A percentile compares a stretch with the other conserved stretches of the same genome.
phyloP scores from a whole-genome alignment of 1,140 invertebrate genomes.

The Parasteatoda tepidariorum region DNA sequence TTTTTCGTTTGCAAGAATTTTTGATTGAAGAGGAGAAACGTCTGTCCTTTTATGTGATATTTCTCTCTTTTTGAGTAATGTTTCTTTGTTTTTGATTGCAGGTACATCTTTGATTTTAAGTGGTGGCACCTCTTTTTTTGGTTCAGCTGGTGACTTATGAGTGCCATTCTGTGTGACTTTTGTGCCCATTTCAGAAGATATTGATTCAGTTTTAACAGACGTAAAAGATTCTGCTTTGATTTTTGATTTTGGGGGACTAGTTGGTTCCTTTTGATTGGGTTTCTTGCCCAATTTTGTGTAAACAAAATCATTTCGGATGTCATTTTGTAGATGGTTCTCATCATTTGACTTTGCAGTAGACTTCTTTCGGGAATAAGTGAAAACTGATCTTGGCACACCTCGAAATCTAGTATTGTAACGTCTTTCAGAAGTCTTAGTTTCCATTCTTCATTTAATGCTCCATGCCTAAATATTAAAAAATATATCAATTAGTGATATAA shows the following conservation, averaged over 20 bases:
- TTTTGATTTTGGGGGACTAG: constrained; percentile 39
- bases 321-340: constrained; percentile 15
- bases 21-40: not conserved
- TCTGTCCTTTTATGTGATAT: not conserved
- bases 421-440: constrained; percentile 50
- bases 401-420: constrained; percentile 55
- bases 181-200: not conserved
- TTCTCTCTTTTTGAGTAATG: not conserved
- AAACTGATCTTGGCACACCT: constrained; percentile 51
- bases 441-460: constrained; percentile 56
- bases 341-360: constrained; percentile 51
- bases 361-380: constrained; percentile 54
- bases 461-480: constrained; percentile 46
- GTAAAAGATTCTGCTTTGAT: constrained; percentile 23
- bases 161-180: constrained; percentile 31
- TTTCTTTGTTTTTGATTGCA: not conserved
- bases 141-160: constrained; percentile 8
- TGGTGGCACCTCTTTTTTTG: constrained; percentile 2
- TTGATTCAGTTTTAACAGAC: constrained; percentile 6
- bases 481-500: not conserved
- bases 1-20: not conserved
- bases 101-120: constrained; percentile 15
- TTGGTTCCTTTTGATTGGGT: constrained; percentile 3
- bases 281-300: constrained; percentile 57
- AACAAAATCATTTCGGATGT: constrained; percentile 52